phyloP scores from a whole-genome alignment of 1,140 invertebrate genomes.

The Drosophila guanche region DNA sequence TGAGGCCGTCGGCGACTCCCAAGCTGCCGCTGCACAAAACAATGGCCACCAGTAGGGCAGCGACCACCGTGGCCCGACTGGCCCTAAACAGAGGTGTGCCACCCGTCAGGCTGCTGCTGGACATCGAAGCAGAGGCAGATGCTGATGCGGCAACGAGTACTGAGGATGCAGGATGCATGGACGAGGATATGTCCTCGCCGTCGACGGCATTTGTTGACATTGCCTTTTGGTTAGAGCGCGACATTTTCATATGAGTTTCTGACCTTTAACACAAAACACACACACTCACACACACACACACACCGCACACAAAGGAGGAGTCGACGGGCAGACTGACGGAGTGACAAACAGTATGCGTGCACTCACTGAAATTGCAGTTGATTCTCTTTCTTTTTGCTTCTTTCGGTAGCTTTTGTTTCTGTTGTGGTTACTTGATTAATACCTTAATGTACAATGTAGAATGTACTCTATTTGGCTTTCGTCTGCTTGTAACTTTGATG shows the following conservation, averaged over 20 bases:
- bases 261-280: constrained; percentile 56
- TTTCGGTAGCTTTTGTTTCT: constrained; percentile 33
- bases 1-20: constrained; percentile 84
- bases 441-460: not conserved
- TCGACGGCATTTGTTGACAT: constrained; percentile 50
- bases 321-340: constrained; percentile 2
- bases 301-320: constrained; percentile 9
- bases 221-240: constrained; percentile 56
- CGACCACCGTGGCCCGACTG: constrained; percentile 30
- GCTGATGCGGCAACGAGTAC: constrained; percentile 1
- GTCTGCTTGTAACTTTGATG: not conserved
- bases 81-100: constrained; percentile 30
- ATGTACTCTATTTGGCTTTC: not conserved
- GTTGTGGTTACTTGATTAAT: constrained; percentile 21
- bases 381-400: constrained; percentile 22
- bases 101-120: constrained; percentile 12
- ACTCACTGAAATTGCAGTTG: constrained; percentile 56
- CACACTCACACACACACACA: constrained; percentile 32
- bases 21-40: constrained; percentile 60
- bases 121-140: constrained; percentile 28
- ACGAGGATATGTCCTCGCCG: constrained; percentile 25
- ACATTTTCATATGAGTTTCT: constrained; percentile 67
- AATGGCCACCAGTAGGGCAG: constrained; percentile 50
- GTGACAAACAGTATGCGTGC: constrained; percentile 29
- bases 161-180: constrained; percentile 25